Base-by-base conservation (phyloP, 2,113 vertebrate genomes). In the Lathamus discolor region DNA sequence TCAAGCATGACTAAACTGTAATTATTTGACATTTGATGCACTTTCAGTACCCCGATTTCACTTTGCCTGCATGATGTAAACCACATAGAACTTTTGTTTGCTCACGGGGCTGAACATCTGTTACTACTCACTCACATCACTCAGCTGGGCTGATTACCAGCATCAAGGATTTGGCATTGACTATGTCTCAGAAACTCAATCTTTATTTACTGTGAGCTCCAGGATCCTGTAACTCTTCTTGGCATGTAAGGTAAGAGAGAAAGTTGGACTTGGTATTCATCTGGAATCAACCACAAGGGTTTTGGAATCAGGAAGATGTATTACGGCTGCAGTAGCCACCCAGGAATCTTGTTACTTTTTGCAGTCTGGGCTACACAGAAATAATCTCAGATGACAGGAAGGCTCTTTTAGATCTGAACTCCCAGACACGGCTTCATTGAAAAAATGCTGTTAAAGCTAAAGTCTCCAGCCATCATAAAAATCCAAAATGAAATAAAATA, bases 151-250 rank as follows among this genome's bases (percentile, higher is more conserved):
- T 73, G 83, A 78, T 67, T 83, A 91, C 55, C 44, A 96, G 64
- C 76, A 88, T 64, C 11, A 83, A 94, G 86, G 68, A 83, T 70
- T 86, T 97, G 96, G 80, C 66, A 79, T 20, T 80, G 59, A 92
- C 44, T 90, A 66, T 67, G 72, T 75, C 86, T 94, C 90, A 86
- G 95, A 96, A 97, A 97, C 52, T 86, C 74, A 85, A 92, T 64
- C 83, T 52, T 57, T 95, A 86, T 94, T 95, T 77, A 81, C 68
- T 55, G 88, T 77, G 89, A 92, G 84, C 67, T 85, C 64, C 79
- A 78, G 72, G 73, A 62, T 95, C 49, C 88, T 83, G 18, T 74
- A 96, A 94, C 68, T 88, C 63, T 75, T 83, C 68, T 85, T 80
- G 83, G 80, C 51, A 35, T 7, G 20, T 35, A 81, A 88, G 81